Percentiles rank a stretch among this genome's conserved stretches.
Evolutionary conservation across 2,113 vertebrate species (phyloP).

Genomic region (Chaetodon trifascialis): DNA sequence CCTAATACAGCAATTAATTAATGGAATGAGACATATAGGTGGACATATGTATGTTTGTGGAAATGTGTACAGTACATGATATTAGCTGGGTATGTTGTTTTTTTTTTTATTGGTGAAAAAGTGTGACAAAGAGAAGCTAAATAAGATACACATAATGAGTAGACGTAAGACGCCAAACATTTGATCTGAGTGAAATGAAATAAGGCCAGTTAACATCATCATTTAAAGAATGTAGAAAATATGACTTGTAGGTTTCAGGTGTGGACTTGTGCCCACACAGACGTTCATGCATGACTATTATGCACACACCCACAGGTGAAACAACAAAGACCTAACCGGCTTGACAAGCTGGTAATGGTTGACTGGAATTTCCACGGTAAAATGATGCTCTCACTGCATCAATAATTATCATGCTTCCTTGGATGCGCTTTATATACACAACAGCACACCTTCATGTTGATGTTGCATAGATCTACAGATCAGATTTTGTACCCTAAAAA

Average conservation of each 20-base stretch:
- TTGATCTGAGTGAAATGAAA: neutral
- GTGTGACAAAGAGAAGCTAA: too few species aligned
- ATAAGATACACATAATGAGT: too few species aligned
- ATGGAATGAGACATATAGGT: too few species aligned
- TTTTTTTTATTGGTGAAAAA: too few species aligned
- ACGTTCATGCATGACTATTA: neutral
- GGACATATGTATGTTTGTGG: too few species aligned
- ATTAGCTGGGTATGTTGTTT: too few species aligned
- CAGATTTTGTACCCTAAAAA: neutral
- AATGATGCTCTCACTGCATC: accelerated
- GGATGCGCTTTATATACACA: neutral
- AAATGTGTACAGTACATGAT: too few species aligned
- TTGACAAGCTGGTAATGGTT: neutral
- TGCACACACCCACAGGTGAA: neutral
- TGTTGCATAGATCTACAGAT: neutral
- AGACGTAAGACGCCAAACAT: neutral
- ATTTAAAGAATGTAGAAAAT: neutral
- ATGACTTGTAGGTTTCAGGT: too few species aligned
- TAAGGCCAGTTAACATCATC: too few species aligned
- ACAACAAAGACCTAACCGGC: conserved; percentile 3
- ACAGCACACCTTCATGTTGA: neutral
- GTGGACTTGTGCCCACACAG: neutral
- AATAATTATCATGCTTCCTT: neutral
- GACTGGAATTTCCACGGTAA: accelerated
- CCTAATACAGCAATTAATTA: too few species aligned